Conservation (phyloP, 2,797 vertebrate species). For the Benthosema pterotum region DNA sequence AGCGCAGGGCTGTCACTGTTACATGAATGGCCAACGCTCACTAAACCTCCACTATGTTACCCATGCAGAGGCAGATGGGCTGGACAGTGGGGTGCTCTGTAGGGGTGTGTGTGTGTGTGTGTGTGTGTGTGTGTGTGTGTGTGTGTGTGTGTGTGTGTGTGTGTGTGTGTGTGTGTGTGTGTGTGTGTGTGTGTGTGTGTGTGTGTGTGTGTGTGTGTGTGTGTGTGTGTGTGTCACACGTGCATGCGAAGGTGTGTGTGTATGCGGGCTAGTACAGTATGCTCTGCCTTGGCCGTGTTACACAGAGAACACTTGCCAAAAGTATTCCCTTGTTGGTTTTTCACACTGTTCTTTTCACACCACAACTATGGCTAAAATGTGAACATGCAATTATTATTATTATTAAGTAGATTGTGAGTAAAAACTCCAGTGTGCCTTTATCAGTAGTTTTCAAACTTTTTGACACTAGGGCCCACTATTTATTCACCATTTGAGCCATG, state of each 20-base stretch:
- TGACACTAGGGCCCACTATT: too few species aligned
- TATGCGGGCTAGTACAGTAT: conserved; percentile 2
- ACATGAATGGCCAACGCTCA: conserved; percentile 34
- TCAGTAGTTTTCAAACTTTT: too few species aligned
- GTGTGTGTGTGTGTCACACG: conserved; percentile 22
- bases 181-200: too few species aligned
- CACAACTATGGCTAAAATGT: too few species aligned
- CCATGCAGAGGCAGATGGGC: conserved; percentile 67
- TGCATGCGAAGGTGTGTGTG: too few species aligned
- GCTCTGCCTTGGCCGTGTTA: conserved; percentile 8
- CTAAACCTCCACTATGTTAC: conserved; percentile 46
- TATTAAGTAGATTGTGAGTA: too few species aligned
- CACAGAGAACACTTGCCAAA: conserved; percentile 19
- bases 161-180: neutral
- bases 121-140: conserved; percentile 18
- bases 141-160: conserved; percentile 10
- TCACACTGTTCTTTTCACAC: conserved; percentile 11
- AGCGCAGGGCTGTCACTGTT: conserved; percentile 62
- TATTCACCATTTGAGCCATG: too few species aligned
- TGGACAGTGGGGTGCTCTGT: conserved; percentile 29
- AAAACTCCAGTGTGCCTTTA: too few species aligned
- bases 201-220: neutral
- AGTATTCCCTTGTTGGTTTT: conserved; percentile 8
- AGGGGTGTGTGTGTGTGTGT: neutral
- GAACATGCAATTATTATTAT: too few species aligned